A percentile compares a stretch with the other conserved stretches of the same genome.
phyloP scores from a whole-genome alignment of 1,140 invertebrate genomes.

The Arctopsyche grandis region DNA sequence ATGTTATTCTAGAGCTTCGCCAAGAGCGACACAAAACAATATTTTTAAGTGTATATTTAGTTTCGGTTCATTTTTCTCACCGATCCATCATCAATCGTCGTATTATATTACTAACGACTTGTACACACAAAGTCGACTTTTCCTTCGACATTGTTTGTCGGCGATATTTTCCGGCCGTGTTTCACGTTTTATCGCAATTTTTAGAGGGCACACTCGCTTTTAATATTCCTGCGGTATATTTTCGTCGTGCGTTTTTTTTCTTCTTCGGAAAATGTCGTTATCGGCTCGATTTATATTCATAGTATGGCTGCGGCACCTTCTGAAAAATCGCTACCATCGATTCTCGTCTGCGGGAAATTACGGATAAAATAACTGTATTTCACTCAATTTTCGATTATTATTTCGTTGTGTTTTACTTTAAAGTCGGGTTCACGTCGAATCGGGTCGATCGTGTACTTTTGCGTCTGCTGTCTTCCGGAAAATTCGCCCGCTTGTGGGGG shows the following conservation, averaged over 20 bases:
- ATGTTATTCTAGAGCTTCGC: no score
- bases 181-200: background rate
- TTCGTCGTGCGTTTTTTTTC: background rate
- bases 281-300: slow-evolving; percentile 9
- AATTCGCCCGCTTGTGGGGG: background rate
- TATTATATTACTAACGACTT: no score
- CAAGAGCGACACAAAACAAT: no score
- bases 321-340: background rate
- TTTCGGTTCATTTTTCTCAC: no score
- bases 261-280: background rate
- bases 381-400: background rate
- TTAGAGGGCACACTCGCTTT: background rate
- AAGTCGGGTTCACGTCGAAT: no score
- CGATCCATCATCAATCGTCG: no score
- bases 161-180: background rate
- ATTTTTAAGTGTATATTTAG: no score
- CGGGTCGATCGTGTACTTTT: no score
- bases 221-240: background rate
- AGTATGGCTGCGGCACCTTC: background rate
- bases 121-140: background rate
- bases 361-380: background rate
- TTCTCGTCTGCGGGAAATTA: background rate
- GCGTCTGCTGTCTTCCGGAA: no score
- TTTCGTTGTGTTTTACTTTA: background rate
- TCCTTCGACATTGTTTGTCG: background rate